Evolutionary conservation across 2,888 invertebrate genomes (phyloP).

Genomic region (Folsomia candida): DNA sequence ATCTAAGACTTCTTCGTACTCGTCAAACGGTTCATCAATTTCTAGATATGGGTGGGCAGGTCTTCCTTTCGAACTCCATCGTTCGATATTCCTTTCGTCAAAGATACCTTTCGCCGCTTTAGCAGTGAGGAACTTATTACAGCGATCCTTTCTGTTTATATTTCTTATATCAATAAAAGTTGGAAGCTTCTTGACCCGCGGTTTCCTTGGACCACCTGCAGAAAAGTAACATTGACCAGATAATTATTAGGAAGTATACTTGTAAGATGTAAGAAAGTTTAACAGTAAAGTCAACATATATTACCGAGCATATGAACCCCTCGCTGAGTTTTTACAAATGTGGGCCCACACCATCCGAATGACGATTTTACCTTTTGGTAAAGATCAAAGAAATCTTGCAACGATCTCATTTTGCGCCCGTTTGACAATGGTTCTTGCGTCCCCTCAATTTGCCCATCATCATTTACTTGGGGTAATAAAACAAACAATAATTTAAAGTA

Average conservation of each 20-base stretch:
- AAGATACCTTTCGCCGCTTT: constrained; percentile 24
- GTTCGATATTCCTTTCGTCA: constrained; percentile 40
- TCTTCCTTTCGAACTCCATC: constrained; percentile 31
- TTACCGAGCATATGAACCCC: no score
- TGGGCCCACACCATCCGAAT: constrained; percentile 45
- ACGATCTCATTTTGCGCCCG: constrained; percentile 16
- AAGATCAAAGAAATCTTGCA: constrained; percentile 21
- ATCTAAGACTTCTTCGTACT: constrained; percentile 32
- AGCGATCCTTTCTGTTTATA: constrained; percentile 32
- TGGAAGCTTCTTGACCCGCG: constrained; percentile 26
- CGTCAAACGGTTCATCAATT: constrained; percentile 26
- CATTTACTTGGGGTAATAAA: no score
- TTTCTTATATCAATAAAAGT: constrained; percentile 24
- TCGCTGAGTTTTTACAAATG: constrained; percentile 28
- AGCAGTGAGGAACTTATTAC: constrained; percentile 25
- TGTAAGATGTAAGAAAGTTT: not conserved
- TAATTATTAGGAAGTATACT: no score
- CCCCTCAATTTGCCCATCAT: constrained; percentile 6
- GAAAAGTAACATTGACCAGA: no score
- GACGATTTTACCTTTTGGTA: constrained; percentile 21
- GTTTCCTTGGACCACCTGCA: constrained; percentile 13
- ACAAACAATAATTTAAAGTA: no score
- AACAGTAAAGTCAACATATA: no score
- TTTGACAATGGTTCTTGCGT: constrained; percentile 3
- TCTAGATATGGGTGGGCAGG: constrained; percentile 27